Evolutionary conservation across 2,113 vertebrate genomes (phyloP), one percentile per base, ranked within the genome.

Genomic region (Siphamia tubifer): DNA sequence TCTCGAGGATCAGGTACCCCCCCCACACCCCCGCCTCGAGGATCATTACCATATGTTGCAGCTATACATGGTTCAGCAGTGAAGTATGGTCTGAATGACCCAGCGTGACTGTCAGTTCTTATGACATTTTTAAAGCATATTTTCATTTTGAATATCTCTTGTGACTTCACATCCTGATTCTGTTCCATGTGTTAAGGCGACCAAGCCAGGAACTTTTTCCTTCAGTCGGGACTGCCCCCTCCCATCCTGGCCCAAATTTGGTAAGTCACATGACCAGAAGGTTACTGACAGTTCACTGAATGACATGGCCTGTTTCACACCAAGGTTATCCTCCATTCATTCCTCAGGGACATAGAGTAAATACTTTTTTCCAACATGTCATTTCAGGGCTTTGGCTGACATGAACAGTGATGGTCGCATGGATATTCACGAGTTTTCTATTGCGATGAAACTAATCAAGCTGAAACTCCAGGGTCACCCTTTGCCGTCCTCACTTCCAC

Each of bases 391-490:
- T 27, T 90, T 99, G 60, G 97, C 97, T 56, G 98, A 99, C 66
- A 95, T 97, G 95, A 99, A 98, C 91, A 95, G 95, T 6, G 98
- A 99, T 52, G 98, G 98, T 1, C 94, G 94, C 38, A 99, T 99
- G 98, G 97, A 99, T 74, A 95, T 96, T 54, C 62, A 96, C 55
- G 97, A 99, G 89, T 99, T 99, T 77, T 99, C 98, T 75, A 98
- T 99, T 60, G 98, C 97, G 23, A 99, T 99, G 98, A 99, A 99
- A 76, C 96, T 99, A 39, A 99, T 99, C 85, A 99, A 99, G 21
- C 90, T 99, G 78, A 98, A 96, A 77, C 93, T 99, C 1, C 97
- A 99, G 89, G 98, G 98, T 40, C 97, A 98, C 87, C 94, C 94
- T 8, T 93, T 99, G 39, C 98, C 97, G 5, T 89, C 95, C 1